A percentile compares a stretch with the other conserved stretches of the same genome.
These are phyloP conservation scores for Silurus aristotelis DNA, from an alignment of 2,797 vertebrate genomes.

Conservation along the genomic window DNA sequence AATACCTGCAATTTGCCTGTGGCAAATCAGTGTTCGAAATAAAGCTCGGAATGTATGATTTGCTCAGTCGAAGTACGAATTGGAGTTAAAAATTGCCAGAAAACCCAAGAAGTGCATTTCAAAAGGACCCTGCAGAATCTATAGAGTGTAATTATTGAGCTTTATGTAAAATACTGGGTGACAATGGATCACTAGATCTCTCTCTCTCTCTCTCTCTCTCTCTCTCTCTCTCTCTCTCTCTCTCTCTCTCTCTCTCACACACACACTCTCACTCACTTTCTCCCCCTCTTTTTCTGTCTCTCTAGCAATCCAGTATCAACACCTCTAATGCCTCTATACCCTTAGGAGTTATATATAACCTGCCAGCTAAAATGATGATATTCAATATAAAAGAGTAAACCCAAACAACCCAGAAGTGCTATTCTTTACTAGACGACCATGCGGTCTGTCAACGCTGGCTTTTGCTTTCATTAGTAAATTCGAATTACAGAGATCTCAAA, in stretches of 20 bases:
- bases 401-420: background rate
- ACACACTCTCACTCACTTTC: background rate
- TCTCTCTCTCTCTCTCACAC: background rate
- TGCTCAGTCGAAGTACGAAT: background rate
- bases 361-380: background rate
- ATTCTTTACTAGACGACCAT: background rate
- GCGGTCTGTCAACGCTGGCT: background rate
- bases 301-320: background rate
- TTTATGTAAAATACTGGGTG: constrained; percentile 5
- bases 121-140: constrained; percentile 12
- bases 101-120: constrained; percentile 10
- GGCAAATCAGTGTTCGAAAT: constrained; percentile 38
- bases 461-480: constrained; percentile 24
- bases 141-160: constrained; percentile 31
- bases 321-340: background rate
- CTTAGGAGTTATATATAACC: background rate
- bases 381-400: background rate
- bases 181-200: background rate
- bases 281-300: background rate
- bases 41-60: constrained; percentile 33
- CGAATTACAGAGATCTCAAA: constrained; percentile 44
- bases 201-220: background rate
- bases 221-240: background rate
- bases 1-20: constrained; percentile 42
- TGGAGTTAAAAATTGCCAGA: background rate